phyloP scores from a whole-genome alignment of 2,888 invertebrate species.

The Merodon equestris region DNA sequence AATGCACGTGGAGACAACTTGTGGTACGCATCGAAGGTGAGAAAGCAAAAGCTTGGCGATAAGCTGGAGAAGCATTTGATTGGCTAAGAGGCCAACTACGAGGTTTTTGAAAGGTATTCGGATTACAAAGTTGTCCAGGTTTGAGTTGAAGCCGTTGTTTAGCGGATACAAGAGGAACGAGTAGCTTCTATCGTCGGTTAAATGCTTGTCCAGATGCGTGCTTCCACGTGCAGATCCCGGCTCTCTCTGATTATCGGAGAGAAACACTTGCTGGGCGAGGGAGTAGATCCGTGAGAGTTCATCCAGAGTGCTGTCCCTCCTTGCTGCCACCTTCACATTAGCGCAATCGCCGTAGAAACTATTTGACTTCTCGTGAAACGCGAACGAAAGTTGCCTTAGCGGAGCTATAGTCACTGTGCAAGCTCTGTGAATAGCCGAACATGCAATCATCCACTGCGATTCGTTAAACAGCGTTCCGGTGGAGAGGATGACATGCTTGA shows the following conservation, averaged over 20 bases:
- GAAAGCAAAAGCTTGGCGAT: constrained; percentile 92
- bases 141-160: constrained; percentile 84
- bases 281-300: constrained; percentile 92
- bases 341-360: constrained; percentile 96
- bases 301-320: constrained; percentile 90
- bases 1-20: constrained; percentile 80
- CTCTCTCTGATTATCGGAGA: constrained; percentile 81
- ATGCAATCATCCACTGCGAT: constrained; percentile 92
- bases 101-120: constrained; percentile 92
- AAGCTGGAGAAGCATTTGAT: constrained; percentile 95
- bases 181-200: constrained; percentile 91
- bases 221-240: constrained; percentile 70
- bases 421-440: constrained; percentile 89
- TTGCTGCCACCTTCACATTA: constrained; percentile 95
- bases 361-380: constrained; percentile 94
- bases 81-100: constrained; percentile 92
- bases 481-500: constrained; percentile 90
- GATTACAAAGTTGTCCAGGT: constrained; percentile 88
- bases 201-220: constrained; percentile 77
- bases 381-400: constrained; percentile 91
- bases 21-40: constrained; percentile 83
- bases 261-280: constrained; percentile 92
- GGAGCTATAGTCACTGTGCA: constrained; percentile 93
- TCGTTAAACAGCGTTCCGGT: constrained; percentile 90
- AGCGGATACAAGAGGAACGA: constrained; percentile 92